Evolutionary conservation across 2,888 invertebrate genomes (phyloP).

Genomic region (Cetonia aurata): DNA sequence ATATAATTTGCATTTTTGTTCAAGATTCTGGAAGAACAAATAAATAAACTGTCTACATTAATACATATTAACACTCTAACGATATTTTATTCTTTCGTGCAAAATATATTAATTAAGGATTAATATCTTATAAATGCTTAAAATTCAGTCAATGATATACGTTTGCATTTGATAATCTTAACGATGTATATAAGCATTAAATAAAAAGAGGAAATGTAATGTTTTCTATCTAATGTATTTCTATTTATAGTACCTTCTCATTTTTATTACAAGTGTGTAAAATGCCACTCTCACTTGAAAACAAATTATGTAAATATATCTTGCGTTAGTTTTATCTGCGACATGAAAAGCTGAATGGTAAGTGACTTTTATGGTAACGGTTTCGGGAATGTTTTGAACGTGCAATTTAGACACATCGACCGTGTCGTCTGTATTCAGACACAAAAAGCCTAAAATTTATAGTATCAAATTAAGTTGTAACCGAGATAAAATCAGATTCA

Average conservation of each 20-base stretch:
- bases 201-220: constrained; percentile 10
- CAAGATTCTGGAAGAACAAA: no score
- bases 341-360: constrained; percentile 16
- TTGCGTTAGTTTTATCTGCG: constrained; percentile 13
- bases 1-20: no score
- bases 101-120: no score
- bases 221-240: not conserved
- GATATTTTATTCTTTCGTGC: no score
- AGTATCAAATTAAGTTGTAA: constrained; percentile 51
- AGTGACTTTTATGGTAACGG: constrained; percentile 28
- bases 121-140: not conserved
- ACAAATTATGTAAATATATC: constrained; percentile 22
- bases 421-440: constrained; percentile 21
- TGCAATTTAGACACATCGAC: constrained; percentile 32
- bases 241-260: constrained; percentile 4
- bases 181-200: not conserved
- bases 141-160: not conserved
- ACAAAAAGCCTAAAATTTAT: constrained; percentile 46
- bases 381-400: constrained; percentile 28
- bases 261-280: not conserved
- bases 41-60: no score
- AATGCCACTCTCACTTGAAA: constrained; percentile 7
- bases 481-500: constrained; percentile 49
- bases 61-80: no score
- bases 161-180: not conserved